Evolutionary conservation across 2,888 invertebrate species (phyloP), one percentile per base, ranked within the genome.

Genomic region (Barypeithes pellucidus): DNA sequence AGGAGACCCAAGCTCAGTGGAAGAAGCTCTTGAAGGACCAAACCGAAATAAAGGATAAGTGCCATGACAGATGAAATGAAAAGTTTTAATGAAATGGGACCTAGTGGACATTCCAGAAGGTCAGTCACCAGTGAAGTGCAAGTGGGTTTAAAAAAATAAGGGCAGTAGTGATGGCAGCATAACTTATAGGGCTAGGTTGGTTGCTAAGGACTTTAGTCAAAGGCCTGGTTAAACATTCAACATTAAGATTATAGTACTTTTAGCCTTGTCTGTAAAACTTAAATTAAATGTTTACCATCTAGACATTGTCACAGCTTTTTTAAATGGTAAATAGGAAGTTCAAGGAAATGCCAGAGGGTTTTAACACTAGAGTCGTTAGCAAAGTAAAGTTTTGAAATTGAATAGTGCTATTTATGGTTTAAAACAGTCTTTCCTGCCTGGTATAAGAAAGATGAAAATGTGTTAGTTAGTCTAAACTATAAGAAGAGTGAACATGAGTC

Each of bases 401-500:
- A 66, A 66, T 2, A 18, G 22, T 5, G 36, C 66, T 11, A 39
- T 66, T 2, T 67, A 60, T 18, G 50, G 45, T n/a, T 47, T 63
- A 29, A 50, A 63, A 63, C 47, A 63, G 18, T 9, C 47, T 2
- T 36, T 9, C 8, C 5, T 7, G 36, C 9, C 2, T 36, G 36
- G 36, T 11, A 36, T 36, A 12, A 36, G 9, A 36, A 20, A 22
- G 62, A 45, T 4, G 20, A 62, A 4, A 22, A 7, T 24, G 33
- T 63, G 3, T 29, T 29, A 29, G 24, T 39, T 36, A 22, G 52
- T 9, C 52, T 68, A 18, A 59, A 2, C 60, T 33, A 36, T 43
- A 59, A 72, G 54, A 76, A 63, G 57, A 76, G 76, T 20, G 43
- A 77, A 9, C 70, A 63, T 16, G 78, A 77, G 68, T 73, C 77